phyloP scores from a whole-genome alignment of 2,113 vertebrate genomes.

The human (Homo sapiens) region GRCh38 chr1:11366001-11366500 shows the following conservation, averaged over 20 bases:
- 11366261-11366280: conserved; percentile 57
- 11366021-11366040: background rate
- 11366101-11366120: background rate
- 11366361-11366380: background rate
- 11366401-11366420: background rate
- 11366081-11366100: background rate
- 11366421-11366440: background rate
- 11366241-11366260: conserved; percentile 49
- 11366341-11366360: background rate
- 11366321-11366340: conserved; percentile 60
- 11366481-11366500: background rate
- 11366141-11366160: background rate
- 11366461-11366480: background rate
- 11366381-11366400: background rate
- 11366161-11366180: conserved; percentile 9
- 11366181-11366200: conserved; percentile 46
- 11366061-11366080: background rate
- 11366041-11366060: background rate
- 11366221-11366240: conserved; percentile 16
- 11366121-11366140: background rate
- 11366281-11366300: conserved; percentile 78
- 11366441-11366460: background rate
- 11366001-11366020: background rate
- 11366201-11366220: background rate
- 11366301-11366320: conserved; percentile 57